phyloP scores from a whole-genome alignment of 2,113 vertebrate species.

The Petaurus breviceps region DNA sequence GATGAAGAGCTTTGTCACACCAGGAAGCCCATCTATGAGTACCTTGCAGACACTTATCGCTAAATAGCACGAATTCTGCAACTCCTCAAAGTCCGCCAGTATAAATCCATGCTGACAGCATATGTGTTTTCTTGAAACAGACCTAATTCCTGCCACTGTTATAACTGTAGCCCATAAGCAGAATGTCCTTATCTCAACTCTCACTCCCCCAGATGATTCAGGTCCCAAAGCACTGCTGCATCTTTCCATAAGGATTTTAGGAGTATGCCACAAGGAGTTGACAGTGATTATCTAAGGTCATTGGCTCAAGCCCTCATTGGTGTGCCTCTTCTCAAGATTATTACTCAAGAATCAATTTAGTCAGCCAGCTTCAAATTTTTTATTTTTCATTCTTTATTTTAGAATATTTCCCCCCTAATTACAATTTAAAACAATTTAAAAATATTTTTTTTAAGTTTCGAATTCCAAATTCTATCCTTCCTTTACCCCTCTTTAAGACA shows the following conservation, averaged over 20 bases:
- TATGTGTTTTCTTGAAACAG: neutral
- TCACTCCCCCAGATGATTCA: neutral
- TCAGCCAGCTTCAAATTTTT: neutral
- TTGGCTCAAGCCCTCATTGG: neutral
- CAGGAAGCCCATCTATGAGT: neutral
- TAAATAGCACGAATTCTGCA: accelerated
- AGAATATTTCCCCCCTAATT: neutral
- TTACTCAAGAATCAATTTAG: neutral
- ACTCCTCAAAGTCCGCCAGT: neutral
- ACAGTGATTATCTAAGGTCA: neutral
- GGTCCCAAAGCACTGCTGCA: neutral
- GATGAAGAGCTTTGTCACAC: neutral
- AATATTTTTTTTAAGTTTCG: no score
- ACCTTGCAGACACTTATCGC: neutral
- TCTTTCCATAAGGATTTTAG: neutral
- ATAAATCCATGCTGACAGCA: neutral
- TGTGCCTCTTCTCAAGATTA: neutral
- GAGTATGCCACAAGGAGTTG: neutral
- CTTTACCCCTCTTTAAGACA: no score
- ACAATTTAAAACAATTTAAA: neutral
- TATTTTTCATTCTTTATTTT: neutral
- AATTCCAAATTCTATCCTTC: neutral
- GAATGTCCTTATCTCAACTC: neutral
- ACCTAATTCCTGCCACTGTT: neutral
- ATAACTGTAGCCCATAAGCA: neutral